Base-by-base conservation (phyloP, 2,888 invertebrate species). In the Agapostemon virescens region DNA sequence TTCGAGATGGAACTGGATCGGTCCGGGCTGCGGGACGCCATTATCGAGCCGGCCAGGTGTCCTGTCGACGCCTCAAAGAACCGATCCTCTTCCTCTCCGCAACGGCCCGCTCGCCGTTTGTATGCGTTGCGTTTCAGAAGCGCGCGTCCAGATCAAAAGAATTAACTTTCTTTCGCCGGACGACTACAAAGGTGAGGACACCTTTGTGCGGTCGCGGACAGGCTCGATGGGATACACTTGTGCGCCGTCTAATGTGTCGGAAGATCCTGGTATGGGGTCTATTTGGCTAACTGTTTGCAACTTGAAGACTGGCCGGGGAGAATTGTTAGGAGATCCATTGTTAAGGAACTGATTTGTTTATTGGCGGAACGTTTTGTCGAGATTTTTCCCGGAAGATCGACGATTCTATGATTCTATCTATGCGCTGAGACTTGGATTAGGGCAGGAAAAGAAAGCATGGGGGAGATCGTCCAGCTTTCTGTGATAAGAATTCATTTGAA, bases 11-110 rank as follows among this genome's bases (percentile, higher is more conserved):
- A 84, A 87, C 85, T 83, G 80, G 83, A 84, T 86, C 84, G 76
- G 72, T 72, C 82, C 84, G 81, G 75, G 23, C 86, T 69, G 79
- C 85, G 83, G 89, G 88, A 79, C 76, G 72, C 85, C 77, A 83
- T 88, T 87, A 90, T 91, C 85, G 88, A 85, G 67, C 83, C 74
- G 82, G 61, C 90, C 91, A 91, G 91, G 91, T 91, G 91, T 90
- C 89, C 89, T 88, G 90, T 89, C 91, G 90, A 86, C 90, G 89
- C 90, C 89, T 90, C 88, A 88, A 88, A 89, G 86, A 77, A 81
- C 86, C 87, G 83, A 77, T 73, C 81, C 11, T 61, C 61, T 20
- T 78, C 74, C 81, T 70, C 69, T 84, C 79, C n/a, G 33, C n/a
- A 55, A 52, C 42, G 52, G 23, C 74, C 9, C n/a, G 11, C 36